Base-by-base conservation (phyloP, 37 sponge, comb jelly and placozoan genomes). In the Halisarca cf. caerulea region DNA sequence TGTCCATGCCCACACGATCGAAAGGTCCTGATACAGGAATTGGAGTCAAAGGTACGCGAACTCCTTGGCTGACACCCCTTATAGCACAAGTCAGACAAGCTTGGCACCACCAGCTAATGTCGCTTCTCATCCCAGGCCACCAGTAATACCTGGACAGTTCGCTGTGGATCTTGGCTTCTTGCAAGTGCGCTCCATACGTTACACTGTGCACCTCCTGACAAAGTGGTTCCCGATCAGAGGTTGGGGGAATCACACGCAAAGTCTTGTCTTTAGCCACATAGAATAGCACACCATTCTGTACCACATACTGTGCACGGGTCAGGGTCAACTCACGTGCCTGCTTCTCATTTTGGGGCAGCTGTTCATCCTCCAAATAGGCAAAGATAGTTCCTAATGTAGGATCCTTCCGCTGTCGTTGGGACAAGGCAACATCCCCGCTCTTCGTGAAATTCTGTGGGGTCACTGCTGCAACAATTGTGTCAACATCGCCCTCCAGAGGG, bases 71-170 rank as follows among this genome's bases (percentile, higher is more conserved):
- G n/a, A 60, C 40, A 45, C 71, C n/a, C 28, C 60, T 61, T 21
- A 86, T 71, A 44, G 85, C 82, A 89, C 90, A 89, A 34, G 53
- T 53, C 3, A 89, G 40, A 68, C 90, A 89, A 0, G 51, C 83
- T 23, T 68, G 61, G 30, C 59, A 45, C 90, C 86, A 85, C 47
- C 66, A 21, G 2, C 42, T 14, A 28, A 89, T 59, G 25, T 85
- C 90, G 25, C 36, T 45, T 3, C 85, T 21, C 59, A 57, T 57
- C 20, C 59, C 59, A 57, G 17, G 20, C 59, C n/a, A n/a, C n/a
- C n/a, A n/a, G n/a, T n/a, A n/a, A n/a, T n/a, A n/a, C n/a, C n/a
- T n/a, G n/a, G n/a, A n/a, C n/a, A n/a, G n/a, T n/a, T n/a, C n/a
- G n/a, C 32, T 4, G n/a, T 86, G 57, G 20, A 86, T 36, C 24